Evolutionary conservation across 2,797 vertebrate genomes (phyloP), one percentile per base, ranked within the genome.

Genomic region (Danionella dracula): DNA sequence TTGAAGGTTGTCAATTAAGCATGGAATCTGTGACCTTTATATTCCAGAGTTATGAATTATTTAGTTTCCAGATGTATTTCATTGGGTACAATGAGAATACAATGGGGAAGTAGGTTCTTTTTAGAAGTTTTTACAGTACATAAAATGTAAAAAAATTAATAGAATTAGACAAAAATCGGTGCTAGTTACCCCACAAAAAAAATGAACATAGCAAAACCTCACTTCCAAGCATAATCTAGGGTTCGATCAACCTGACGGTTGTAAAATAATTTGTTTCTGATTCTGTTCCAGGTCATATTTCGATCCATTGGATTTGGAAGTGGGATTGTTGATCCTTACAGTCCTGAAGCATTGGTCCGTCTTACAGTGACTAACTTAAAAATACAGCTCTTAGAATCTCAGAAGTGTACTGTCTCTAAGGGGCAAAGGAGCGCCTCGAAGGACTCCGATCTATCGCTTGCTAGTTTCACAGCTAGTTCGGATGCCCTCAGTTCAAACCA

Each of bases 341-440:
- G 92, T 54, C 84, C 83, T 3, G 87, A 92, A 74, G 87, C 81
- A 21, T 82, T 93, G 1, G 81, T 82, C 57, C 85, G 85, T 31
- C 79, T 95, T 63, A 92, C 87, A 55, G 79, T 94, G 73, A 95
- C 93, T 65, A 94, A 91, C 74, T 85, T 95, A 51, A 90, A 92
- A 16, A 87, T 95, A 44, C 86, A 86, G 50, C 78, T 95, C 54
- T 76, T 94, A 5, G 92, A 90, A 75, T 81, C 90, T 71, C 93
- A 94, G 74, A 81, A 78, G 15, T 95, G 93, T 66, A 78, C 85
- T 0, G 82, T 83, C 67, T 56, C 66, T 1, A 64, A 60, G 21
- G 53, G 15, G 4, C 59, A 60, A 37, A 40, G 10, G 10, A 56
- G 17, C 0, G 69, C 51, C 31, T 15, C 13, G 9, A 58, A 60